A percentile compares a stretch with the other conserved stretches of the same genome.
These are phyloP conservation scores for Acipenser ruthenus DNA, from an alignment of 2,797 vertebrate species.

Conservation along the genomic window DNA sequence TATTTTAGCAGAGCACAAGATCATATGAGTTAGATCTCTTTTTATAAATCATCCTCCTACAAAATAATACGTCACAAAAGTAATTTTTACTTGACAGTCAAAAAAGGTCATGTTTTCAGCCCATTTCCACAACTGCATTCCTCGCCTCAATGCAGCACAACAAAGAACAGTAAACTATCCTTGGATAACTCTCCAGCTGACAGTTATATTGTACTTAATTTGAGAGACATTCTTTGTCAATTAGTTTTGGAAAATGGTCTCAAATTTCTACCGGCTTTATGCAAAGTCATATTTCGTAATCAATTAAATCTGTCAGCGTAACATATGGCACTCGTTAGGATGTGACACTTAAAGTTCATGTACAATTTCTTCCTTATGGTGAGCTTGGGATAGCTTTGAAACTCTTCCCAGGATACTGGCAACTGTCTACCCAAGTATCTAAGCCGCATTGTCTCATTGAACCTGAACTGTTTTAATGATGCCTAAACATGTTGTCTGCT, in stretches of 20 bases:
- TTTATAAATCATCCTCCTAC: too few relatives aligned
- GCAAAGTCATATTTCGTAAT: conserved; percentile 39
- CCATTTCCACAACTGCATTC: too few relatives aligned
- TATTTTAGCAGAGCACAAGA: too few relatives aligned
- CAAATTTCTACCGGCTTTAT: conserved; percentile 34
- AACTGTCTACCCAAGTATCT: conserved; percentile 49
- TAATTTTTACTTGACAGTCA: too few relatives aligned
- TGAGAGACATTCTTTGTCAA: conserved; percentile 36
- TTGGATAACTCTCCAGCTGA: not conserved
- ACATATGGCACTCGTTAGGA: conserved; percentile 39
- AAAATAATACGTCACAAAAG: too few relatives aligned
- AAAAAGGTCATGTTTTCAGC: too few relatives aligned
- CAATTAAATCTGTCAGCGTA: conserved; percentile 32
- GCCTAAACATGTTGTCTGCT: too few relatives aligned
- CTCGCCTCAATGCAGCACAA: too few relatives aligned
- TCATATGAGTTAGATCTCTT: too few relatives aligned
- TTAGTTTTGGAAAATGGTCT: conserved; percentile 31
- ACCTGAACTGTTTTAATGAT: too few relatives aligned
- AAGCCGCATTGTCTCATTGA: conserved; percentile 41
- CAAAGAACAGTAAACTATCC: too few relatives aligned
- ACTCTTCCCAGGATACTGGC: conserved; percentile 42
- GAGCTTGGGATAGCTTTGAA: conserved; percentile 40
- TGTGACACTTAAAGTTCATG: conserved; percentile 40
- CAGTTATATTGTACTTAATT: conserved; percentile 29
- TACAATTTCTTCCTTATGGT: conserved; percentile 49